These are phyloP conservation scores for Indri indri DNA, from an alignment of 2,113 vertebrate species.

Conservation along the genomic window DNA sequence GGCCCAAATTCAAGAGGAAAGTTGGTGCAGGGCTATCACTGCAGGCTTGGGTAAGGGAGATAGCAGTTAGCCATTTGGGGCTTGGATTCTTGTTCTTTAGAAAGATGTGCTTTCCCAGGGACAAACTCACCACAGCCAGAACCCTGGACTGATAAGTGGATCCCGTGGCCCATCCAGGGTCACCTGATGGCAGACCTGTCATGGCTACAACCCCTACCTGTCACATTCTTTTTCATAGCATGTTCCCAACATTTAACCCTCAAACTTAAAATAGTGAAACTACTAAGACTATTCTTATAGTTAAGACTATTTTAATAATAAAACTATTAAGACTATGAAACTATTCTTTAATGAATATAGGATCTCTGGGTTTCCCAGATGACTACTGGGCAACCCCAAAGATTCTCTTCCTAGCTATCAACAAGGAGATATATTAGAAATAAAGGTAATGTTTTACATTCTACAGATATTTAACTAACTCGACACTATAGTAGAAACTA, in stretches of 20 bases:
- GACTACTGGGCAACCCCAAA: background rate
- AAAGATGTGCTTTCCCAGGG: background rate
- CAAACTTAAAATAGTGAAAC: background rate
- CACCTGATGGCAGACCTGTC: background rate
- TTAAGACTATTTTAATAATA: too few relatives aligned
- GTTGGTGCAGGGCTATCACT: background rate
- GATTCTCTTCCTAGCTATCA: background rate
- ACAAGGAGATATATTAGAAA: background rate
- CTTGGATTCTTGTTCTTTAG: background rate
- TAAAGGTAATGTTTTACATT: background rate
- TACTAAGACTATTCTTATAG: background rate
- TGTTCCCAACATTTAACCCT: background rate
- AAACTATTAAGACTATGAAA: too few relatives aligned
- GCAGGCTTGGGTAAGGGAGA: too few relatives aligned
- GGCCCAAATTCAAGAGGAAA: background rate
- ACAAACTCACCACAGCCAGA: accelerated
- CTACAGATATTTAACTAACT: background rate
- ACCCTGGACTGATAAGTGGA: background rate
- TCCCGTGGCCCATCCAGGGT: background rate
- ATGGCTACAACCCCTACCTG: background rate
- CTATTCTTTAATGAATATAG: background rate
- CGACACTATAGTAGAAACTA: background rate
- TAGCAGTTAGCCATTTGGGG: too few relatives aligned
- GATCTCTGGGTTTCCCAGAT: background rate
- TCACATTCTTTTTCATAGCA: background rate